Conservation (phyloP, 2,113 vertebrate species). For the Boleophthalmus pectinirostris region DNA sequence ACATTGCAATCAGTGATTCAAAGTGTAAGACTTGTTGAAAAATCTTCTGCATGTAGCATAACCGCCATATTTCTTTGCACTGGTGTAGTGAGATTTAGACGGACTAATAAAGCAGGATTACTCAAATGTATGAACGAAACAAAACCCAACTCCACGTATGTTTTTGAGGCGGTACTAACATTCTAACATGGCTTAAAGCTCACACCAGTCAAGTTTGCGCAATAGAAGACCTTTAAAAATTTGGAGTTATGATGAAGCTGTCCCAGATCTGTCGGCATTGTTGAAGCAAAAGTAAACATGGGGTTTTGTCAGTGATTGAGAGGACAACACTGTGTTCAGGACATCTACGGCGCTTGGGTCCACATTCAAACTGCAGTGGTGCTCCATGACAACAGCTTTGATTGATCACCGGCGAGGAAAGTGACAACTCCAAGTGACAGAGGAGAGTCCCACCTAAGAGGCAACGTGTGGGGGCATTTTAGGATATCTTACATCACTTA, state of each 20-base stretch:
- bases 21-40: background rate
- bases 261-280: background rate
- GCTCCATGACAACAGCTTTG: background rate
- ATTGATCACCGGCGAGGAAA: background rate
- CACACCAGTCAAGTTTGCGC: too few relatives aligned
- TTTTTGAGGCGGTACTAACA: too few relatives aligned
- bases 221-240: background rate
- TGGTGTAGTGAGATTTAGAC: background rate
- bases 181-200: too few relatives aligned
- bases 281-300: background rate
- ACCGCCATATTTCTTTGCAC: background rate
- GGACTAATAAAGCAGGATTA: too few relatives aligned
- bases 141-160: too few relatives aligned
- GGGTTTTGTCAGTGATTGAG: constrained; percentile 2
- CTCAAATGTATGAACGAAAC: too few relatives aligned
- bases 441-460: background rate
- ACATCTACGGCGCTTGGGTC: background rate
- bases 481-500: background rate
- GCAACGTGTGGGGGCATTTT: background rate
- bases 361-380: background rate
- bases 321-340: background rate
- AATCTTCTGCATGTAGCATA: background rate
- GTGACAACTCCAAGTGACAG: background rate
- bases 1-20: constrained; percentile 8
- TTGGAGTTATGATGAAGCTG: background rate